Evolutionary conservation across 2,797 vertebrate genomes (phyloP), one percentile per base, ranked within the genome.

Genomic region (Anniella stebbinsi): DNA sequence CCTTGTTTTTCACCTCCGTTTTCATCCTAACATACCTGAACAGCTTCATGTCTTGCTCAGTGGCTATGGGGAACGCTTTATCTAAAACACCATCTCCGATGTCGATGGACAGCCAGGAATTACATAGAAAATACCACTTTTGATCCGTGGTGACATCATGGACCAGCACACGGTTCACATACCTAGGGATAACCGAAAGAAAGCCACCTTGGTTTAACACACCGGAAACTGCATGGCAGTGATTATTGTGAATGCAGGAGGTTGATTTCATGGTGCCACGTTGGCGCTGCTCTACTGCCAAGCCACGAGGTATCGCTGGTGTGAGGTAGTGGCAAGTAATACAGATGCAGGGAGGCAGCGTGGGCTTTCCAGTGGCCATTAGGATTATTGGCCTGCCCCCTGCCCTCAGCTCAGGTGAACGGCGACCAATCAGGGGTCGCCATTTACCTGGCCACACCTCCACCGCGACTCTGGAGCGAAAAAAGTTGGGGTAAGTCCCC

Each of bases 121-220:
- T 99, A 95, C 99, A 99, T 88, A 99, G 97, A 94, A 99, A 99
- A 91, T 98, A 97, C 98, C 98, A 99, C 90, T 98, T 98, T 93
- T 96, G 97, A 93, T 98, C 98, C 69, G 92, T 96, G 28, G 97
- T 98, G 90, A 99, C 93, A 92, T 99, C 98, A 28, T 99, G 98
- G 89, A 99, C 98, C 92, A 97, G 96, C 23, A 98, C 98, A 93
- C 98, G 98, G 96, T 98, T 99, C 91, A 99, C 96, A 15, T 99
- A 99, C 99, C 99, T 99, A 95, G 77, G 80, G 18, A 90, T 88
- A 60, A 90, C 36, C 77, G 0, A 51, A 70, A 67, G 11, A 23
- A 76, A n/a, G 28, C 60, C 7, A 7, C 1, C 11, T 12, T 25
- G 30, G 10, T 10, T 38, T 75, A 36, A 30, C 48, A 9, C 33